phyloP scores from a whole-genome alignment of 1,140 invertebrate genomes.

The Diorhabda carinulata region DNA sequence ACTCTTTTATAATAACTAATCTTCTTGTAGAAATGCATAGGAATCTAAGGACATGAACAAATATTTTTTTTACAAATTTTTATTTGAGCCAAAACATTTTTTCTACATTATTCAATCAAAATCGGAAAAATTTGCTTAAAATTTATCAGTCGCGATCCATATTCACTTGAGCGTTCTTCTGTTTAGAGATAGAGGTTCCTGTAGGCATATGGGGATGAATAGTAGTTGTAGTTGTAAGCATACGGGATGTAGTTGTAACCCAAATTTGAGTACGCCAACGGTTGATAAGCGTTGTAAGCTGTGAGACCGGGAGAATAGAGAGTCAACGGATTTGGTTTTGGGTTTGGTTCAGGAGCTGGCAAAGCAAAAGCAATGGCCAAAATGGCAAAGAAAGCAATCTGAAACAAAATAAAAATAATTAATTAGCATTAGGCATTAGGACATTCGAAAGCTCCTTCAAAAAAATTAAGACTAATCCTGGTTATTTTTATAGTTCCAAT shows the following conservation, averaged over 20 bases:
- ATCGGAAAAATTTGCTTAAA: conserved; percentile 15
- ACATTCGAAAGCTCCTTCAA: too few relatives aligned
- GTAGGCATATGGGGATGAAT: conserved; percentile 10
- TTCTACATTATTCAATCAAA: neutral
- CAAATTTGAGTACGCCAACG: conserved; percentile 11
- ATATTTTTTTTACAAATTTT: neutral
- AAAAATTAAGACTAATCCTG: too few relatives aligned
- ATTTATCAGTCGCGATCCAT: conserved; percentile 17
- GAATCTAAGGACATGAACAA: neutral
- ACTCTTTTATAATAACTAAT: too few relatives aligned
- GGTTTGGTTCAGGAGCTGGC: conserved; percentile 18
- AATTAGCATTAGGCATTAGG: neutral
- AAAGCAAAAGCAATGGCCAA: conserved; percentile 21
- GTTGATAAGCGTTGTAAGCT: conserved; percentile 11
- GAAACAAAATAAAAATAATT: conserved; percentile 6
- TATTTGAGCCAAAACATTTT: neutral
- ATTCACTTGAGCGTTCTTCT: conserved; percentile 3
- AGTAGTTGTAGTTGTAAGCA: conserved; percentile 19
- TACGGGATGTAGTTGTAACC: conserved; percentile 17
- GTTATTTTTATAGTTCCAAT: too few relatives aligned
- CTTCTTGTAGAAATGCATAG: too few relatives aligned
- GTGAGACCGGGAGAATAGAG: neutral
- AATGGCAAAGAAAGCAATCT: conserved; percentile 25
- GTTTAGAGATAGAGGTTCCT: conserved; percentile 9
- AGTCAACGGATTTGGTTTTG: conserved; percentile 6